phyloP scores from a whole-genome alignment of 2,113 vertebrate genomes.

The Xyliphius kryptos region DNA sequence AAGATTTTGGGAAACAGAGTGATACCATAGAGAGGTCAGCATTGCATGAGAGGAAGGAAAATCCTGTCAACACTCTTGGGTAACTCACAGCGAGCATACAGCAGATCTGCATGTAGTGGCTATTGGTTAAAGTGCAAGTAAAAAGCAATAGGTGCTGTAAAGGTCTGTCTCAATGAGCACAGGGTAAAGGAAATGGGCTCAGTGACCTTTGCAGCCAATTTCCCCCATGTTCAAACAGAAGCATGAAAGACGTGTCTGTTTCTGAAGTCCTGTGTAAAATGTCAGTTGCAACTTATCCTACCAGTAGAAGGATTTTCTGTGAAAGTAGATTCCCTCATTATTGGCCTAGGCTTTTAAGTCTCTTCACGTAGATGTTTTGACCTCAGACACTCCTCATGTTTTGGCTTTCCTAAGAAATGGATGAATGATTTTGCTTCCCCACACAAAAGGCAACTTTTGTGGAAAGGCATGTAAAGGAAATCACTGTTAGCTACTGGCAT shows the following conservation, averaged over 20 bases:
- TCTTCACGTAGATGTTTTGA: conserved; percentile 55
- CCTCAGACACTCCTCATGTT: conserved; percentile 45
- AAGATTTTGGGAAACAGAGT: conserved; percentile 9
- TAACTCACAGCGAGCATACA: conserved; percentile 35
- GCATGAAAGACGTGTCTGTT: conserved; percentile 74
- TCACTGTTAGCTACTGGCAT: too few species aligned
- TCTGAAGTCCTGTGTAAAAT: conserved; percentile 69
- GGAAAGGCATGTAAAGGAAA: conserved; percentile 5
- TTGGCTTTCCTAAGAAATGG: conserved; percentile 36
- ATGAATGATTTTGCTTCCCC: conserved; percentile 6
- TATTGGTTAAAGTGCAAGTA: conserved; percentile 52
- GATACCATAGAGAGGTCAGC: conserved; percentile 19
- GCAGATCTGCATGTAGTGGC: conserved; percentile 53
- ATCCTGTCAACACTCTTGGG: neutral
- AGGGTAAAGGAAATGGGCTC: conserved; percentile 70
- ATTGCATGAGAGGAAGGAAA: conserved; percentile 15
- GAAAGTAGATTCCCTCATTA: conserved; percentile 62
- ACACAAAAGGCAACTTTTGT: conserved; percentile 14
- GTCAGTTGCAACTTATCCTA: conserved; percentile 75
- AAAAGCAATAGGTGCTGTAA: conserved; percentile 50
- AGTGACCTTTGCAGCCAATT: conserved; percentile 72
- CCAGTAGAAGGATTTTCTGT: conserved; percentile 61
- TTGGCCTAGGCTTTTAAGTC: conserved; percentile 48
- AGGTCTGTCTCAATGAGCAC: conserved; percentile 59
- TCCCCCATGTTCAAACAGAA: conserved; percentile 71